A percentile compares a stretch with the other conserved stretches of the same genome.
Evolutionary conservation across 2,888 invertebrate genomes (phyloP).

Genomic region (Margaritifera margaritifera): DNA sequence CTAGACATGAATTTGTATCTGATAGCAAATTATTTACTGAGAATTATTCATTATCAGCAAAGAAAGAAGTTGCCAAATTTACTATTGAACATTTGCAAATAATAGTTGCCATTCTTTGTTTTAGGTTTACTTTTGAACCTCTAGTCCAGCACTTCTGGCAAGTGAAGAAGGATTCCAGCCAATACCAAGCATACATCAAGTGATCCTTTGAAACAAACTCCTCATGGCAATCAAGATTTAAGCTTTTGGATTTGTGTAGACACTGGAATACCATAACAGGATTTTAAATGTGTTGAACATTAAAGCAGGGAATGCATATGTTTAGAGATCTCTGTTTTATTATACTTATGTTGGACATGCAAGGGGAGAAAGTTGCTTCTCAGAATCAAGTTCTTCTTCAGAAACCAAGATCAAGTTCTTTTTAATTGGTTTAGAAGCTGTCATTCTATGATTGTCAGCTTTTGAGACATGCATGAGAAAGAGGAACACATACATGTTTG

Average conservation of each 20-base stretch:
- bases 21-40: too few relatives aligned
- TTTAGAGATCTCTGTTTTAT: too few relatives aligned
- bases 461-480: too few relatives aligned
- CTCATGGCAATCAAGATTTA: conserved; percentile 98
- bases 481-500: too few relatives aligned
- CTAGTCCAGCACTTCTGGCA: conserved; percentile 97
- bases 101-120: not conserved
- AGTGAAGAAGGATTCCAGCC: conserved; percentile 99
- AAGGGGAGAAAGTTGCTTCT: not conserved
- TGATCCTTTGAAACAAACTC: conserved; percentile 91
- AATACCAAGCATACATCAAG: conserved; percentile 94
- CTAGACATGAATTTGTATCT: too few relatives aligned
- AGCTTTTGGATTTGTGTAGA: conserved; percentile 95
- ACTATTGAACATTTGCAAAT: not conserved
- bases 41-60: too few relatives aligned
- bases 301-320: too few relatives aligned
- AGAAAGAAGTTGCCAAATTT: too few relatives aligned
- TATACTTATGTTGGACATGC: too few relatives aligned
- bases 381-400: not conserved
- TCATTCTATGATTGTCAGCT: too few relatives aligned
- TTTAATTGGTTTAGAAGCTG: not conserved
- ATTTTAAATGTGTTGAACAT: too few relatives aligned
- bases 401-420: not conserved
- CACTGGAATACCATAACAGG: not conserved
- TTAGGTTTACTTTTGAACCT: conserved; percentile 99